These are phyloP conservation scores for Rhinichthys klamathensis DNA, from an alignment of 2,113 vertebrate species.

Conservation along the genomic window DNA sequence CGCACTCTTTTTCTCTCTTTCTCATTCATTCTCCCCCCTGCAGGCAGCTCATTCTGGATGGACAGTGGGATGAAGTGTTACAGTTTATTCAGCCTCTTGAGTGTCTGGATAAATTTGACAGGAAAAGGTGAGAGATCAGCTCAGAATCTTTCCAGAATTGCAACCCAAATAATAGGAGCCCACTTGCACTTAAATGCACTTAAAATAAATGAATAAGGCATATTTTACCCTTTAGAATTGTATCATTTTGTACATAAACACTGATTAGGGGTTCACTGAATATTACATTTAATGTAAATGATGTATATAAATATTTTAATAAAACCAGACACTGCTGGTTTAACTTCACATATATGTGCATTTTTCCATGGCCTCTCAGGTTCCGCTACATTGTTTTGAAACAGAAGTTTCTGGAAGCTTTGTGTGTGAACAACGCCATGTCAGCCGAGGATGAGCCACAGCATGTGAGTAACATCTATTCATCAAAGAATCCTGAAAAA, in stretches of 20 bases:
- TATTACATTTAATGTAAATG: background rate
- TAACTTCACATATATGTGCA: background rate
- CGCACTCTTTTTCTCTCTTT: background rate
- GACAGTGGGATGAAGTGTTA: slow-evolving; percentile 98
- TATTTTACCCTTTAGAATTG: background rate
- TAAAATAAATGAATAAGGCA: background rate
- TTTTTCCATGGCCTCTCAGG: slow-evolving; percentile 54
- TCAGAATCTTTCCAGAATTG: background rate
- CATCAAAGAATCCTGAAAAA: too few species aligned
- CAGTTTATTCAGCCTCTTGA: slow-evolving; percentile 98
- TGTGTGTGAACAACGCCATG: slow-evolving; percentile 98
- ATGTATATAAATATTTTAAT: background rate
- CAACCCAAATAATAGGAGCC: background rate
- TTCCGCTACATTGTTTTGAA: slow-evolving; percentile 96
- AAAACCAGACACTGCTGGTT: background rate
- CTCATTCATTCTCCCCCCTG: slow-evolving; percentile 45
- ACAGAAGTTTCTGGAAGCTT: slow-evolving; percentile 97
- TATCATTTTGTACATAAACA: background rate
- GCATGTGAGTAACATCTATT: slow-evolving; percentile 82
- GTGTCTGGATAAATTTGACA: slow-evolving; percentile 97
- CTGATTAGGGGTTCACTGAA: background rate
- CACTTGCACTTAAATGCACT: background rate
- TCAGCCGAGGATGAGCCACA: slow-evolving; percentile 93
- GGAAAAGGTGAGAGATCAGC: slow-evolving; percentile 83
- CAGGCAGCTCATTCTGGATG: slow-evolving; percentile 95